Evolutionary conservation across 2,888 invertebrate genomes (phyloP).

Genomic region (Heliconius cydno): DNA sequence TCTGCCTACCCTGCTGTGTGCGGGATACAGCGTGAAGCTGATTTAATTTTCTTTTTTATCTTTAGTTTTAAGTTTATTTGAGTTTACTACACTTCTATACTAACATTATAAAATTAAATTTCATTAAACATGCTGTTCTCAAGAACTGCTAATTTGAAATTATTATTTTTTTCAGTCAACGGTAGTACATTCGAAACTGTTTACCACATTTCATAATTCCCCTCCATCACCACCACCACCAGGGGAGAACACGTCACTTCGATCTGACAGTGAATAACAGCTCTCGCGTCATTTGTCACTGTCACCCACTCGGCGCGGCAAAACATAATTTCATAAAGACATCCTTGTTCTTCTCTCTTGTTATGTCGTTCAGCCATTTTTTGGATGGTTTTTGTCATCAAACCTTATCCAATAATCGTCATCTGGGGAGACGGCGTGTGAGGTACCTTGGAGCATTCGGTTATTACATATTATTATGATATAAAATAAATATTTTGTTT

Average conservation of each 20-base stretch:
- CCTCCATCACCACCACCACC: slow-evolving; percentile 49
- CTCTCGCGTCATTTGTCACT: slow-evolving; percentile 78
- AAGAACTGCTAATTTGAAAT: no score
- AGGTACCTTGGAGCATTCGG: background rate
- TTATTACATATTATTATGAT: slow-evolving; percentile 5
- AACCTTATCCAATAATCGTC: slow-evolving; percentile 38
- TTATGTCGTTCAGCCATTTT: slow-evolving; percentile 55
- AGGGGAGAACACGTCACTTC: slow-evolving; percentile 78
- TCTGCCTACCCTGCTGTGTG: no score
- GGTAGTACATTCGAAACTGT: slow-evolving; percentile 22
- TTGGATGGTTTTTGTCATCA: slow-evolving; percentile 38
- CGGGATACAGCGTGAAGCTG: no score
- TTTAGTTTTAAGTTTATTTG: no score
- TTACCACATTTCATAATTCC: slow-evolving; percentile 34
- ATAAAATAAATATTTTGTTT: background rate
- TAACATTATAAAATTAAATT: no score
- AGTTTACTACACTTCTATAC: no score
- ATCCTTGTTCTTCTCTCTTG: slow-evolving; percentile 69
- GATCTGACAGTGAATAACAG: slow-evolving; percentile 81
- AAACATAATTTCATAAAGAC: slow-evolving; percentile 81
- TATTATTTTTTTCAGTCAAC: no score
- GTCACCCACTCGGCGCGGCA: slow-evolving; percentile 77
- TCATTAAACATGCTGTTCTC: no score
- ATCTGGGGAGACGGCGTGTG: slow-evolving; percentile 12
- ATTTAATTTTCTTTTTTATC: no score